phyloP scores from a whole-genome alignment of 2,888 invertebrate genomes.

The Drosophila kambysellisi region DNA sequence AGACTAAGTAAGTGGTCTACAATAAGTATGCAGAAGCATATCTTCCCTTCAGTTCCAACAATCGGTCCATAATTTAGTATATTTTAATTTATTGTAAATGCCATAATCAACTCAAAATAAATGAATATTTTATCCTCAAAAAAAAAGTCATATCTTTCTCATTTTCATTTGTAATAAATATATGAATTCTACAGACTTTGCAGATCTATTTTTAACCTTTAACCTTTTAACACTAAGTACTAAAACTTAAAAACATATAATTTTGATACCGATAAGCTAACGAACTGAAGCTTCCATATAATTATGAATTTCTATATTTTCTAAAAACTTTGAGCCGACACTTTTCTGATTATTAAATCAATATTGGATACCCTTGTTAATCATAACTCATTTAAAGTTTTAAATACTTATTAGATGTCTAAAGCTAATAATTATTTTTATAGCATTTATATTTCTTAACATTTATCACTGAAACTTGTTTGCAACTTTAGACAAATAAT shows the following conservation, averaged over 20 bases:
- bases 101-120: constrained; percentile 46
- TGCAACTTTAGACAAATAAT: not conserved
- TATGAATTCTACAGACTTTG: not conserved
- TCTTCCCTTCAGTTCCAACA: constrained; percentile 29
- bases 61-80: constrained; percentile 53
- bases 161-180: too few species aligned
- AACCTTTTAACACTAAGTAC: not conserved
- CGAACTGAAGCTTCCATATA: not conserved
- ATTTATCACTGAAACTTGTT: not conserved
- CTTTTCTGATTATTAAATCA: not conserved
- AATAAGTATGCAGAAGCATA: constrained; percentile 6
- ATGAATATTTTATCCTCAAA: constrained; percentile 29
- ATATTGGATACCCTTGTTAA: not conserved
- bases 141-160: not conserved
- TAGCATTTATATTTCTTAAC: not conserved
- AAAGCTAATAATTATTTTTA: not conserved
- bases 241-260: not conserved
- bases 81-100: constrained; percentile 67
- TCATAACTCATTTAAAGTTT: not conserved
- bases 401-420: not conserved
- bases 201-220: not conserved
- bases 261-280: not conserved
- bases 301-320: too few species aligned
- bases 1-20: constrained; percentile 57
- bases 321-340: not conserved